Base-by-base conservation (phyloP, 2,797 vertebrate genomes). In the Falco columbarius region DNA sequence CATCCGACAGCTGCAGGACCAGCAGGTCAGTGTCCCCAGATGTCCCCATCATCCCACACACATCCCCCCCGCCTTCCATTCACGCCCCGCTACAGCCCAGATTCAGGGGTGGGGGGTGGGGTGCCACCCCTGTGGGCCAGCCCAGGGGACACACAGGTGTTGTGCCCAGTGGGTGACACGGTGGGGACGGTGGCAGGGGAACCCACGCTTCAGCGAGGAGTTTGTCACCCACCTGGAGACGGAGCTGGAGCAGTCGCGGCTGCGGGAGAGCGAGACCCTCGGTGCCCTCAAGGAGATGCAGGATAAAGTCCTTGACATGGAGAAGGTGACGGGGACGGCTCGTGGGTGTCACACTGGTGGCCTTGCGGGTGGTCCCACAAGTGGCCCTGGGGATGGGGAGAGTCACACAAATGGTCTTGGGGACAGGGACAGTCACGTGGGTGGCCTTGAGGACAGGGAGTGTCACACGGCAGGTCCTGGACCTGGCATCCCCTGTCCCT, bases 231-330 rank as follows among this genome's bases (percentile, higher is more conserved):
- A 98, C 49, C 98, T 99, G 90, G 99, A 99, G 98, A 98, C 98
- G 0, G 98, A 99, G 97, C 97, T 99, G 97, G 99, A 99, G 85
- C 98, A 99, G 97, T 99, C 99, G 4, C 97, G 98, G 47, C 98
- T 99, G 68, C 98, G 98, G 14, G 99, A 99, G 97, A 98, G 98
- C 0, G 99, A 99, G 88, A 98, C 99, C 8, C 97, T 99, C 10
- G 98, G 98, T 6, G 99, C 99, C 5, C 97, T 99, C 61, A 99
- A 99, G 91, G 99, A 99, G 97, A 99, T 99, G 99, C 99, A 99
- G 84, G 99, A 99, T 95, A 99, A 99, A 92, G 99, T 99, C 81
- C 98, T 99, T 2, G 99, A 99, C 95, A 98, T 99, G 97, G 99
- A 99, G 96, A 99, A 99, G 99, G 99, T 99, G 67, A 58, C 80